phyloP scores from a whole-genome alignment of 2,888 invertebrate species.

The Ryuthela nishihirai region DNA sequence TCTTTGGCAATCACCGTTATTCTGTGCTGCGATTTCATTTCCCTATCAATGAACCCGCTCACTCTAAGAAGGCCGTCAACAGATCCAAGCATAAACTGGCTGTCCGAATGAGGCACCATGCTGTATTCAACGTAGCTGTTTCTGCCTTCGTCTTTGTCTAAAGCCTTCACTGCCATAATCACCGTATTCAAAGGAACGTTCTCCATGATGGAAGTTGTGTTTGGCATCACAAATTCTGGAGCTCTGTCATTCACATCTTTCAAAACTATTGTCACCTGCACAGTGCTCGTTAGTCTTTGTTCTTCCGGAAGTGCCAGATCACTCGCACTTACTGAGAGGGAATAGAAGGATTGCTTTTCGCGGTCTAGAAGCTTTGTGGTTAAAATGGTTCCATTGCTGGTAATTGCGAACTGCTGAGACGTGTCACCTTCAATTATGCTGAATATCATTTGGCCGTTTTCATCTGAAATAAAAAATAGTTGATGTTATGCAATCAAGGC shows the following conservation, averaged over 20 bases:
- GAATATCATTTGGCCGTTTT: slow-evolving; percentile 79
- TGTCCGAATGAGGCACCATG: slow-evolving; percentile 50
- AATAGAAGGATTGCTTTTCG: slow-evolving; percentile 76
- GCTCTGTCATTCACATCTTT: slow-evolving; percentile 90
- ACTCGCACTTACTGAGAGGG: slow-evolving; percentile 73
- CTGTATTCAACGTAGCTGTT: slow-evolving; percentile 85
- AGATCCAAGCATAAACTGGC: slow-evolving; percentile 75
- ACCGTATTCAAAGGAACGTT: slow-evolving; percentile 81
- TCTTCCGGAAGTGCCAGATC: slow-evolving; percentile 73
- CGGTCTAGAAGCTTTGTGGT: slow-evolving; percentile 73
- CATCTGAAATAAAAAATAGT: slow-evolving; percentile 60
- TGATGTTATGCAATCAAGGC: too few species aligned
- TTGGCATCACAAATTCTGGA: slow-evolving; percentile 74
- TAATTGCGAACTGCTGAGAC: slow-evolving; percentile 70
- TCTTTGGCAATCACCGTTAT: slow-evolving; percentile 74
- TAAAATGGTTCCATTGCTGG: slow-evolving; percentile 77
- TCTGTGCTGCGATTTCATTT: slow-evolving; percentile 68
- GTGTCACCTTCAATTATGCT: slow-evolving; percentile 78
- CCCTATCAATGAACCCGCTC: slow-evolving; percentile 81
- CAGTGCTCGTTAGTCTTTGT: slow-evolving; percentile 75
- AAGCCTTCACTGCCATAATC: slow-evolving; percentile 80
- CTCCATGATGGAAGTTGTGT: slow-evolving; percentile 73
- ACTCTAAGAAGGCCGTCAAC: slow-evolving; percentile 83
- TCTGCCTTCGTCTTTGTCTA: slow-evolving; percentile 84
- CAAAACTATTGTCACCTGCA: slow-evolving; percentile 80